Conservation (phyloP, 1,140 invertebrate genomes). For the Holotrichia oblita region DNA sequence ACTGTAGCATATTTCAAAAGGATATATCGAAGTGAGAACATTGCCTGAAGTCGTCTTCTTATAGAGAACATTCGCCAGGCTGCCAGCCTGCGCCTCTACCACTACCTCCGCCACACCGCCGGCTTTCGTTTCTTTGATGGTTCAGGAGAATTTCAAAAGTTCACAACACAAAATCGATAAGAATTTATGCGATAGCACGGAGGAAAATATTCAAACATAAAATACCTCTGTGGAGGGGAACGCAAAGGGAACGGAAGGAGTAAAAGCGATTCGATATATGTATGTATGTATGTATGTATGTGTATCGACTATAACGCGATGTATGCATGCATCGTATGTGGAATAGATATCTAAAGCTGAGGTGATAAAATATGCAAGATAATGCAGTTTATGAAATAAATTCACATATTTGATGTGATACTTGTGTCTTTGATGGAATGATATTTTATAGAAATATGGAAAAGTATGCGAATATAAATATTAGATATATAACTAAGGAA, state of each 20-base stretch:
- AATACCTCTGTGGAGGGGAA: not conserved
- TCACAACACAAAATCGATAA: not conserved
- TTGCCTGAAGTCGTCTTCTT: not conserved
- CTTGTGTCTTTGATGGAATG: not conserved
- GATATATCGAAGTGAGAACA: slow-evolving; percentile 15
- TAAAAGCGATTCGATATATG: not conserved
- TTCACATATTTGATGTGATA: not conserved
- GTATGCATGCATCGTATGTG: not conserved
- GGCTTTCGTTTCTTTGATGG: not conserved
- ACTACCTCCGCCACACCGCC: not conserved
- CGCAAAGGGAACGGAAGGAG: not conserved
- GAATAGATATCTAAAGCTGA: not conserved
- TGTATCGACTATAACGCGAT: not conserved
- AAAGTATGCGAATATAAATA: not conserved
- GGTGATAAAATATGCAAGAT: not conserved
- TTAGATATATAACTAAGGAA: too few relatives aligned
- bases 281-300: not conserved
- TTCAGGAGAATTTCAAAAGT: not conserved
- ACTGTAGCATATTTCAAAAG: slow-evolving; percentile 1
- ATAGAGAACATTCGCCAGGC: too few relatives aligned
- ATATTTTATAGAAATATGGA: not conserved
- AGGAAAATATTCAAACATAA: slow-evolving; percentile 17
- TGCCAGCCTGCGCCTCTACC: not conserved
- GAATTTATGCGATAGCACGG: slow-evolving; percentile 7
- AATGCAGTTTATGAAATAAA: not conserved